These are phyloP conservation scores for Agrochola circellaris DNA, from an alignment of 2,888 invertebrate genomes.

Conservation along the genomic window DNA sequence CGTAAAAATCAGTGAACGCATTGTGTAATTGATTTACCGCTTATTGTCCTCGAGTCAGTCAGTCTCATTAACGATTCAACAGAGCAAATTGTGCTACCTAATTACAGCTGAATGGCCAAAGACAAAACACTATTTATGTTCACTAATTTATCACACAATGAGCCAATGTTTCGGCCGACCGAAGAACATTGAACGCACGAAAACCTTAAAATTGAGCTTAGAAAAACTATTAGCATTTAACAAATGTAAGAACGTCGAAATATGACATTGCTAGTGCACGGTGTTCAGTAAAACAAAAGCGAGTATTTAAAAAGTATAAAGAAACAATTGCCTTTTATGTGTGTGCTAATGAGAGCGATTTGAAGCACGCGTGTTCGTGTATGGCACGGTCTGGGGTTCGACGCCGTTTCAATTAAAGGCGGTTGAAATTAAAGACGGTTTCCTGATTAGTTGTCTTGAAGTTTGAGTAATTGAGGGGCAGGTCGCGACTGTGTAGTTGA, in stretches of 20 bases:
- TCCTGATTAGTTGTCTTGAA: constrained; percentile 60
- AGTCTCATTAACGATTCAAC: constrained; percentile 88
- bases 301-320: constrained; percentile 80
- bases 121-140: constrained; percentile 90
- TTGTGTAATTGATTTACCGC: constrained; percentile 86
- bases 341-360: constrained; percentile 78
- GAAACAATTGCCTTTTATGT: constrained; percentile 88
- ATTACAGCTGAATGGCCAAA: constrained; percentile 87
- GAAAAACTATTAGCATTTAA: constrained; percentile 84
- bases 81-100: constrained; percentile 90
- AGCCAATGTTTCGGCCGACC: constrained; percentile 84
- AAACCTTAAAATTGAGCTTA: constrained; percentile 85
- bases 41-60: constrained; percentile 82
- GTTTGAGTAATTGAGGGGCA: constrained; percentile 61
- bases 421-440: constrained; percentile 63
- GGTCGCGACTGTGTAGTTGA: constrained; percentile 35
- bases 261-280: constrained; percentile 82
- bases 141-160: constrained; percentile 89
- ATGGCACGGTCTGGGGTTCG: constrained; percentile 47
- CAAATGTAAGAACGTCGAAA: constrained; percentile 78
- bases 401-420: constrained; percentile 68
- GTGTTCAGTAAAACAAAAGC: constrained; percentile 81
- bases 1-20: constrained; percentile 77
- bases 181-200: constrained; percentile 71
- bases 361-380: constrained; percentile 60